Evolutionary conservation across 1,140 invertebrate genomes (phyloP), one percentile per base, ranked within the genome.

Genomic region (Lepidurus packardi): DNA sequence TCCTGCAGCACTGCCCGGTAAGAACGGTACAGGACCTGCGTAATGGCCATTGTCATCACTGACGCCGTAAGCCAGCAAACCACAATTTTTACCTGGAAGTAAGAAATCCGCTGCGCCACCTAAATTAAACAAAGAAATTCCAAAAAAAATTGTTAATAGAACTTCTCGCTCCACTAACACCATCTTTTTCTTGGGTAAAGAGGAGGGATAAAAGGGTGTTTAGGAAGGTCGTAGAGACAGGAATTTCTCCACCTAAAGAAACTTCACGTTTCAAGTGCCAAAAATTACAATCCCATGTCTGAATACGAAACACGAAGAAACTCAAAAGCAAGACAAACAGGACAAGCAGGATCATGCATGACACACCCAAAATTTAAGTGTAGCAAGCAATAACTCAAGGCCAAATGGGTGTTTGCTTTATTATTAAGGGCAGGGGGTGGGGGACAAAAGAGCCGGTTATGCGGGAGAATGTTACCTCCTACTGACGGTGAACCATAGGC

Each of bases 401-500:
- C 34, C 34, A 34, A 34, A 34, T 34, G 34, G 34, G 34, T 34
- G 34, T 34, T 34, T 34, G 34, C 4, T 34, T 34, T 34, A 0
- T 3, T 16, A 16, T 7, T n/a, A 65, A 65, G n/a, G 1, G 45
- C 77, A 78, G 47, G 79, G 78, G 78, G 73, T 75, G 75, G 75
- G 79, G 53, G 76, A 73, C 77, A 77, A 11, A 7, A 21, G 8
- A 21, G 13, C 16, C 6, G 53, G 78, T 82, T 80, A 80, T 80
- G 81, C 78, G 78, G 78, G 81, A 82, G 81, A 82, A 91, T 92
- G 53, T 90, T 90, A 81, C 90, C 90, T 81, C 90, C 89, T 34
- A 92, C 90, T 78, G 90, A 88, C 53, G 90, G 88, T 16, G 88
- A 88, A 80, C 88, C 89, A 84, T 91, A 92, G 11, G 90, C 89